A percentile compares a stretch with the other conserved stretches of the same genome.
Conservation (phyloP, 2,888 invertebrate genomes). For the Deilephila porcellus region DNA sequence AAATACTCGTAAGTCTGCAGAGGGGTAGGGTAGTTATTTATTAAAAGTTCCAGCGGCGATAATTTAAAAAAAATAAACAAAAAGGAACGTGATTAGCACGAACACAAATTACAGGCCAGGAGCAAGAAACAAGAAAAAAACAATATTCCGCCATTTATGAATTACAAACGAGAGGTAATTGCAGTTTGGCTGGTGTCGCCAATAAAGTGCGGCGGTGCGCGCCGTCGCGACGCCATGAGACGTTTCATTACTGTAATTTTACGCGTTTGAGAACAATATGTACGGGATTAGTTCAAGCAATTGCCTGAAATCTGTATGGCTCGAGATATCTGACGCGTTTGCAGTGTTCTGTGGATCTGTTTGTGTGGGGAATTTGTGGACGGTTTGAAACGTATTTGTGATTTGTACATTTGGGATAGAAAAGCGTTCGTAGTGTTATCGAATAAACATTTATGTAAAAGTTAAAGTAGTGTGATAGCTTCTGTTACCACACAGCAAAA, state of each 20-base stretch:
- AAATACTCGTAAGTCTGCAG: too few relatives aligned
- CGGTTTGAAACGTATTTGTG: not conserved
- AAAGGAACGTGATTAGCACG: not conserved
- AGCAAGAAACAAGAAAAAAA: not conserved
- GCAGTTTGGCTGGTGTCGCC: not conserved
- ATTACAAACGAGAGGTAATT: not conserved
- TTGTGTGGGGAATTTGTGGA: not conserved
- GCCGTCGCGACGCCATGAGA: too few relatives aligned
- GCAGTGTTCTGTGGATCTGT: not conserved
- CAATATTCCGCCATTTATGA: not conserved
- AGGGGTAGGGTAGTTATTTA: too few relatives aligned
- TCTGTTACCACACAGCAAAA: too few relatives aligned
- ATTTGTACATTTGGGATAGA: too few relatives aligned
- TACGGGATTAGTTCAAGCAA: constrained; percentile 16
- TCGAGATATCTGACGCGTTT: not conserved
- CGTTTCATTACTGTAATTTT: constrained; percentile 37
- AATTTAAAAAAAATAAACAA: not conserved
- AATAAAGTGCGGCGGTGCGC: not conserved
- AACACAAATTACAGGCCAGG: not conserved
- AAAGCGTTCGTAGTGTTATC: too few relatives aligned
- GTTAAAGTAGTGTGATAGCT: too few relatives aligned
- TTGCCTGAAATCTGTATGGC: not conserved
- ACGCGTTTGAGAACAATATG: constrained; percentile 9
- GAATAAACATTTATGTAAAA: too few relatives aligned
- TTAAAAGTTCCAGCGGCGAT: too few relatives aligned